Conservation (phyloP, 2,888 invertebrate species). For the Lamellibrachia columna region DNA sequence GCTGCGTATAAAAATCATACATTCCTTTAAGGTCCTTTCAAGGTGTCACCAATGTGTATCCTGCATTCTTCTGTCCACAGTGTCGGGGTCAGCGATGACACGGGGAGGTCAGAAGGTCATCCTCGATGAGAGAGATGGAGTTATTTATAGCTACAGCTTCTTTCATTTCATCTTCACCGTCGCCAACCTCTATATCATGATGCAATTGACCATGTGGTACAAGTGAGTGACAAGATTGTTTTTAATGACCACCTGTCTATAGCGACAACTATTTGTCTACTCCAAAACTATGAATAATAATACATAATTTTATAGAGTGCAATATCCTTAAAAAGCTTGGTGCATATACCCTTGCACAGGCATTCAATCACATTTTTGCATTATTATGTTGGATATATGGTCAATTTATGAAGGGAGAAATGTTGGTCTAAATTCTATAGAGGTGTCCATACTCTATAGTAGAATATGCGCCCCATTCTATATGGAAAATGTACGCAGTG, state of each 20-base stretch:
- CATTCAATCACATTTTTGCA: too few species aligned
- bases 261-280: background rate
- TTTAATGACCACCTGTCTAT: background rate
- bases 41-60: background rate
- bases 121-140: conserved; percentile 64
- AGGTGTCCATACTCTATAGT: too few species aligned
- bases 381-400: too few species aligned
- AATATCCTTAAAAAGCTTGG: too few species aligned
- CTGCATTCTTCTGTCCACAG: background rate
- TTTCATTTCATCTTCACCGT: conserved; percentile 67
- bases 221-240: conserved; percentile 55
- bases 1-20: too few species aligned
- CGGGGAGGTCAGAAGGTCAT: conserved; percentile 60
- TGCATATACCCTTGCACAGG: too few species aligned
- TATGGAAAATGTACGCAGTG: too few species aligned
- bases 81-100: background rate
- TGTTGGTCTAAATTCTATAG: too few species aligned
- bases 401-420: too few species aligned
- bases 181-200: conserved; percentile 67
- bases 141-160: conserved; percentile 67
- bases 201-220: conserved; percentile 69
- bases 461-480: too few species aligned
- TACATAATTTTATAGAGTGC: too few species aligned
- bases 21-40: background rate
- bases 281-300: too few species aligned